A percentile compares a stretch with the other conserved stretches of the same genome.
phyloP scores from a whole-genome alignment of 1,140 invertebrate species.

The Argopecten irradians region DNA sequence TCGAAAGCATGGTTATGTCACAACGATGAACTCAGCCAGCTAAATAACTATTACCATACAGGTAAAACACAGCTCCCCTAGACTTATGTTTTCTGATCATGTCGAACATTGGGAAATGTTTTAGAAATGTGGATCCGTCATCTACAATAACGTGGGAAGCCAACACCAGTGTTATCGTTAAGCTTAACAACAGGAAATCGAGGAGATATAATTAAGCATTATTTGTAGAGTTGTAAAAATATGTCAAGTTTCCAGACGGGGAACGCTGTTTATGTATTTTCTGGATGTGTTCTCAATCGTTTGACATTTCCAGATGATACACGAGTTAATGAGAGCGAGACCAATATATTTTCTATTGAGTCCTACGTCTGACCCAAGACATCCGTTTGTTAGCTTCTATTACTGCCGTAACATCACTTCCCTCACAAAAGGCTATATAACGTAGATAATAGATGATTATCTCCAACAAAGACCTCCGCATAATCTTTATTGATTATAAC shows the following conservation, averaged over 20 bases:
- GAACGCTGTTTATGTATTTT: not conserved
- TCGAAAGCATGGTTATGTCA: not conserved
- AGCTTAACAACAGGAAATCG: not conserved
- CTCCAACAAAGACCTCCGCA: too few species aligned
- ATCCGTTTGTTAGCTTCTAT: not conserved
- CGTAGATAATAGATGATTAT: not conserved
- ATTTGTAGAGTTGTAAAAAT: not conserved
- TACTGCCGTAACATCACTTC: not conserved
- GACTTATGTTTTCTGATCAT: too few species aligned
- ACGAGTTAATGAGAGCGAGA: not conserved
- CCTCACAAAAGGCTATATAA: not conserved
- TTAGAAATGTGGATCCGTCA: too few species aligned
- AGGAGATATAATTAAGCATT: not conserved
- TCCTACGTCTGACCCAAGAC: not conserved
- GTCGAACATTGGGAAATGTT: too few species aligned
- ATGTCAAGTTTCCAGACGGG: not conserved
- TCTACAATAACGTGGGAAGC: too few species aligned
- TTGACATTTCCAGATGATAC: conserved; percentile 8
- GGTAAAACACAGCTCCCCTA: too few species aligned
- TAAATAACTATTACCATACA: too few species aligned
- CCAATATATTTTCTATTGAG: not conserved
- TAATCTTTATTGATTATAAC: too few species aligned
- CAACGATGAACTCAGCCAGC: not conserved
- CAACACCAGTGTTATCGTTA: too few species aligned
- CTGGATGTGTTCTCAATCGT: not conserved